These are phyloP conservation scores for Ichneumoninae sp. DNA, from an alignment of 2,888 invertebrate genomes.

Conservation along the genomic window DNA sequence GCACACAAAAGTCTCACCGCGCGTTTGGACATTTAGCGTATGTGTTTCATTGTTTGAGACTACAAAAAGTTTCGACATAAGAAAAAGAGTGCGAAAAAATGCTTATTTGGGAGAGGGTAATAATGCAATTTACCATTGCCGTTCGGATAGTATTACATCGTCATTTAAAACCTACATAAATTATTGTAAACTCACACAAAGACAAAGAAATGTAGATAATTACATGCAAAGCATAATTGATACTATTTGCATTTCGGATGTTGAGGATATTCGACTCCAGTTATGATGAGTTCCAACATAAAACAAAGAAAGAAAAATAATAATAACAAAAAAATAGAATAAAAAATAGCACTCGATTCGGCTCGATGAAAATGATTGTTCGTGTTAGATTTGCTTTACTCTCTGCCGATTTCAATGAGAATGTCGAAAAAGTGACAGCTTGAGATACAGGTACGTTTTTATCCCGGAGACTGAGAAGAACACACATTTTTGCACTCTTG, in stretches of 20 bases:
- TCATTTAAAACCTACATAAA: slow-evolving; percentile 56
- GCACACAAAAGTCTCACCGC: slow-evolving; percentile 22
- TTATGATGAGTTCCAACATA: not conserved
- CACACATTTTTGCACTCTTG: not conserved
- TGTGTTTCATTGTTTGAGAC: slow-evolving; percentile 22
- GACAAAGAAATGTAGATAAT: slow-evolving; percentile 15
- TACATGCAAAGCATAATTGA: slow-evolving; percentile 26
- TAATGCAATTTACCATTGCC: slow-evolving; percentile 40
- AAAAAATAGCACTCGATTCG: not conserved
- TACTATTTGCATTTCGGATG: slow-evolving; percentile 49
- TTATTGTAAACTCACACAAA: slow-evolving; percentile 50
- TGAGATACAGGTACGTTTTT: not conserved
- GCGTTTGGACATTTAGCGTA: slow-evolving; percentile 34
- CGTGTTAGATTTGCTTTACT: not conserved
- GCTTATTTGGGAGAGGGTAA: slow-evolving; percentile 11
- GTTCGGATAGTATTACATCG: slow-evolving; percentile 52
- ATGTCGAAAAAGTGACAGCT: not conserved
- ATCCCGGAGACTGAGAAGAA: not conserved
- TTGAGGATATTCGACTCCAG: slow-evolving; percentile 44
- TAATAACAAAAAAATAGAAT: not conserved
- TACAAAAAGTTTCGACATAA: not conserved
- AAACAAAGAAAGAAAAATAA: not conserved
- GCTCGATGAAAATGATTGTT: not conserved
- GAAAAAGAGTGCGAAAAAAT: slow-evolving; percentile 37
- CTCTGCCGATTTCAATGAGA: not conserved